phyloP scores from a whole-genome alignment of 2,113 vertebrate genomes.

The Condylura cristata region DNA sequence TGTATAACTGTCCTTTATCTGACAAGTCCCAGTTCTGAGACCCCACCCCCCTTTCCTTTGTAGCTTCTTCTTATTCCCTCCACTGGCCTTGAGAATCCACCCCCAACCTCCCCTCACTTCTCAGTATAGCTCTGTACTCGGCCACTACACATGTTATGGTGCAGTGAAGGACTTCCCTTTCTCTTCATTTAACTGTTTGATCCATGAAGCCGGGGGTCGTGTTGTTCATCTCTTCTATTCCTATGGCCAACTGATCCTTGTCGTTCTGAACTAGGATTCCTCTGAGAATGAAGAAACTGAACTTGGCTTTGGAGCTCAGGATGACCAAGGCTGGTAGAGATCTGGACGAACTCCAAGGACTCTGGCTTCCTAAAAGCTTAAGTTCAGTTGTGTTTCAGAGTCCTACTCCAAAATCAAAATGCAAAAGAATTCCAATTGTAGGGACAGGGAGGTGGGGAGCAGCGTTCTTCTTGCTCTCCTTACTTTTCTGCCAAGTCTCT shows the following conservation, averaged over 20 bases:
- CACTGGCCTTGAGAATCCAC: slow-evolving; percentile 8
- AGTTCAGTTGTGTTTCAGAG: not conserved
- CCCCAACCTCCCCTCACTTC: not conserved
- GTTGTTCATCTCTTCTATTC: slow-evolving; percentile 31
- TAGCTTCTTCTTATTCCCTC: slow-evolving; percentile 35
- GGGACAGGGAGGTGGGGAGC: not conserved
- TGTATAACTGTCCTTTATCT: not conserved
- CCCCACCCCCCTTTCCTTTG: slow-evolving; percentile 30
- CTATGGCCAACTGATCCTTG: not conserved
- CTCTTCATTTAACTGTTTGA: slow-evolving; percentile 57
- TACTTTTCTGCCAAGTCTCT: not conserved
- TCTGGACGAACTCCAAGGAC: not conserved
- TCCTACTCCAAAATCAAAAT: not conserved
- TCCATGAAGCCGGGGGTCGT: not conserved
- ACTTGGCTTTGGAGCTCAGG: not conserved
- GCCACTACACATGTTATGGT: slow-evolving; percentile 41
- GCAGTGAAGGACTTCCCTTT: slow-evolving; percentile 55
- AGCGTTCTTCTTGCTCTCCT: not conserved
- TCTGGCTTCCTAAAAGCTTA: not conserved
- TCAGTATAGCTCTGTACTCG: slow-evolving; percentile 22
- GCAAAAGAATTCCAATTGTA: not conserved
- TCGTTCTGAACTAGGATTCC: not conserved
- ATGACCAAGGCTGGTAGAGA: not conserved
- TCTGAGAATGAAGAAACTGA: slow-evolving; percentile 7
- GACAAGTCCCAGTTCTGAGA: not conserved